Base-by-base conservation (phyloP, 92 coral and sea anemone genomes). In the Isaurus tuberculatus region DNA sequence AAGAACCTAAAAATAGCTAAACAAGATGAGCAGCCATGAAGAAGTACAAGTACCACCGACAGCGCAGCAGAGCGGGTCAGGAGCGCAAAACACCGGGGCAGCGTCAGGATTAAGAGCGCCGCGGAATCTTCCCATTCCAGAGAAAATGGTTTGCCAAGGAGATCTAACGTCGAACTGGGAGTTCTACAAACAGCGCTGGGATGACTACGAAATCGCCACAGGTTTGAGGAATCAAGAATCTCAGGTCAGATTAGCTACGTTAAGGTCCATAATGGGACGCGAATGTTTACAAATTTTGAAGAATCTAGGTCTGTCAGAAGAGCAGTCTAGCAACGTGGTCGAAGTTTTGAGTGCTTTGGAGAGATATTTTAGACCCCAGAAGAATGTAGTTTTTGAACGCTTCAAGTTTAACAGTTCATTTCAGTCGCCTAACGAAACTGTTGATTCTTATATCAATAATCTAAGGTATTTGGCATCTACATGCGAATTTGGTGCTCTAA, bases 381-480 rank as follows among this genome's bases (percentile, higher is more conserved):
- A 43, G n/a, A 43, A 43, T 51, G n/a, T n/a, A n/a, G n/a, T n/a
- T n/a, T n/a, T n/a, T n/a, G n/a, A n/a, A n/a, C n/a, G n/a, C n/a
- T n/a, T 51, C 17, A 51, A 51, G 17, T 51, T 51, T 51, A 51
- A 1, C 60, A 51, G 60, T 51, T 16, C 60, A 51, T 19, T 51
- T 19, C 60, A 51, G 22, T 51, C 60, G 16, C 60, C 0, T 23
- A 28, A 65, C 36, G n/a, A n/a, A n/a, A n/a, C n/a, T n/a, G n/a
- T n/a, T n/a, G n/a, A n/a, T n/a, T n/a, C n/a, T n/a, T n/a, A n/a
- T n/a, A n/a, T n/a, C n/a, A n/a, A n/a, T n/a, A n/a, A n/a, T n/a
- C n/a, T n/a, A n/a, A n/a, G n/a, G 37, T 14, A 65, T 26, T 65
- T 65, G 8, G 70, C 70, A 14, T 65, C 70, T 14, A 65, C 70